Base-by-base conservation (phyloP, 2,888 invertebrate species). In the Coelinius sp. region DNA sequence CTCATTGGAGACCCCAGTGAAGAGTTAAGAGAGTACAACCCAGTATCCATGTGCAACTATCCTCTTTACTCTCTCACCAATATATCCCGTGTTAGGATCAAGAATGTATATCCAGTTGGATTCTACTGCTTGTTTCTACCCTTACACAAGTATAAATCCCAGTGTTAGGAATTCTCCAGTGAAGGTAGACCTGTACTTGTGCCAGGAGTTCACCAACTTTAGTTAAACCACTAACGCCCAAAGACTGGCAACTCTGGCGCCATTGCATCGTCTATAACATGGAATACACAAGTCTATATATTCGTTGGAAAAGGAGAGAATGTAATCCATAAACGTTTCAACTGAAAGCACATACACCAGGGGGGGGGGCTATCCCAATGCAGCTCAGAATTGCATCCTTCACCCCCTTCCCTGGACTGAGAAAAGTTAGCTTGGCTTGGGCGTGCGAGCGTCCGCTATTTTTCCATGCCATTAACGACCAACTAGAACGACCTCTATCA, bases 391-490 rank as follows among this genome's bases (percentile, higher is more conserved):
- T 31, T 38, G 24, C 52, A 25, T 52, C 24, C 52, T 24, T 62
- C 56, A 65, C 62, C 69, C 73, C 64, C 64, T 56, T 53, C 69
- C 73, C 49, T 67, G 70, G 71, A 63, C 74, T 73, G 75, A 77
- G 79, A 81, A 82, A 84, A 84, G 82, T 83, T 81, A 80, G 79
- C 79, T 77, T 77, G 73, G 78, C 79, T 79, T 35, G 31, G 35
- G 27, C 14, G 20, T 20, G 41, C 63, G 24, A 38, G 41, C 77
- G 78, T 64, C 63, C 74, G 81, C 83, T 78, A 85, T 84, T 85
- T 85, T 85, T 85, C 84, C 82, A 84, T 84, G 79, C 83, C 82
- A 85, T 84, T 84, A 83, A 85, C 82, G 81, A 81, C 79, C 80
- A 77, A 81, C 81, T 81, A 76, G 76, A 83, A 84, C 81, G 83